phyloP scores from a whole-genome alignment of 92 coral and sea anemone genomes.

The Umimayanthus chanpuru region DNA sequence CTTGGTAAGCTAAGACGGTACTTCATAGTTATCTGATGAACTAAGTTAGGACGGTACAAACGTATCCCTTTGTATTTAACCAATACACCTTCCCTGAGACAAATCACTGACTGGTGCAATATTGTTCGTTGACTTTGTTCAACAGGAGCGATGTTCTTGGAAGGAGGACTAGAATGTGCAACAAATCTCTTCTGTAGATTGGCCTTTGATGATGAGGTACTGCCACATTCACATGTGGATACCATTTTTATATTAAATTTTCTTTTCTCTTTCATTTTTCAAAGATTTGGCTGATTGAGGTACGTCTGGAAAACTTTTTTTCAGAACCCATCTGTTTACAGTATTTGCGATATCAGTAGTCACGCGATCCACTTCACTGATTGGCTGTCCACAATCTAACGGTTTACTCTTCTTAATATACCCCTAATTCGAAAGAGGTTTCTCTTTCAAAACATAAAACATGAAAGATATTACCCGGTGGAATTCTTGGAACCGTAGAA shows the following conservation, averaged over 20 bases:
- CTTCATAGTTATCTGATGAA: neutral
- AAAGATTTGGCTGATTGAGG: neutral
- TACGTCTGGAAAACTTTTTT: neutral
- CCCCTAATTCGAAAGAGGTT: too few species aligned
- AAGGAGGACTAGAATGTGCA: constrained; percentile 72
- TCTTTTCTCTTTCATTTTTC: neutral
- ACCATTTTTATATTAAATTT: neutral
- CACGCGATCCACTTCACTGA: neutral
- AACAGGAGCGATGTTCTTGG: constrained; percentile 90
- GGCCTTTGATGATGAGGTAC: constrained; percentile 82
- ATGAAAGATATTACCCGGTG: too few species aligned
- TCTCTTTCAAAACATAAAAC: too few species aligned
- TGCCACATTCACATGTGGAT: neutral
- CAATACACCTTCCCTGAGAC: neutral
- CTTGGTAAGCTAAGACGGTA: constrained; percentile 59
- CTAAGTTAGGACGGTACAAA: neutral
- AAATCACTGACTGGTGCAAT: neutral
- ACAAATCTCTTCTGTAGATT: constrained; percentile 73
- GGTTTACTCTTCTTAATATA: too few species aligned
- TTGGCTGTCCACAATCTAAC: neutral
- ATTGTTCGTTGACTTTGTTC: neutral
- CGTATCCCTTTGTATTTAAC: neutral
- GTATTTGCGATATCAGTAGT: neutral
- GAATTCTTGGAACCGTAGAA: too few species aligned
- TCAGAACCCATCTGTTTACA: too few species aligned